Evolutionary conservation across 2,888 invertebrate genomes (phyloP).

Genomic region (Chorisops tibialis): DNA sequence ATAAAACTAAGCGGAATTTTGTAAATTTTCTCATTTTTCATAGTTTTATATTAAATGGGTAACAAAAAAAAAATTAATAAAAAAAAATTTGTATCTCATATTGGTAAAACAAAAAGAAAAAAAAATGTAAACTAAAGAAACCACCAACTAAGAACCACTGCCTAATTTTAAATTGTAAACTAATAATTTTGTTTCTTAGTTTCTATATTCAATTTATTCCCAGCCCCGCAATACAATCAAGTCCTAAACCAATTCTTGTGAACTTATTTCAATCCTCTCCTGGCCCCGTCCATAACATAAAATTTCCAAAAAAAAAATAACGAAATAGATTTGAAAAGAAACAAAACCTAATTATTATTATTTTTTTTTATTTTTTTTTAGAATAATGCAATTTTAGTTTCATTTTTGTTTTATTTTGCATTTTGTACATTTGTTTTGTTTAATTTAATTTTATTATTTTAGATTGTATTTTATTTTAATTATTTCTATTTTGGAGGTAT

Average conservation of each 20-base stretch:
- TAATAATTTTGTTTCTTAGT: background rate
- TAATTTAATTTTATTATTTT: constrained; percentile 13
- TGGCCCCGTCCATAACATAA: background rate
- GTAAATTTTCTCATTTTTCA: background rate
- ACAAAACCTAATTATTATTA: no score
- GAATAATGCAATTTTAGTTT: constrained; percentile 9
- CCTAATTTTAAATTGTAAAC: constrained; percentile 30
- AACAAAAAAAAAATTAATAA: constrained; percentile 3
- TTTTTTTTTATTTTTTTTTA: no score
- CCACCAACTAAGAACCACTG: constrained; percentile 38
- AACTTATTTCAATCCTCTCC: background rate
- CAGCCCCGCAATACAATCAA: background rate
- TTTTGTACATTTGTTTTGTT: constrained; percentile 23
- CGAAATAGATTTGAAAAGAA: no score
- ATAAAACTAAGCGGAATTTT: background rate
- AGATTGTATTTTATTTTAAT: constrained; percentile 10
- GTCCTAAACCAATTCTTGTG: background rate
- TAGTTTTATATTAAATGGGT: background rate
- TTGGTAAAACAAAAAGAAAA: background rate
- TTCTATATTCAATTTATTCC: no score
- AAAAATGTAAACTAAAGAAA: constrained; percentile 26
- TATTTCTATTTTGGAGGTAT: constrained; percentile 10
- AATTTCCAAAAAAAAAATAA: background rate
- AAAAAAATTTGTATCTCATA: background rate
- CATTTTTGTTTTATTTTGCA: constrained; percentile 5